phyloP scores from a whole-genome alignment of 2,888 invertebrate genomes.

The Drosophila paucipuncta region DNA sequence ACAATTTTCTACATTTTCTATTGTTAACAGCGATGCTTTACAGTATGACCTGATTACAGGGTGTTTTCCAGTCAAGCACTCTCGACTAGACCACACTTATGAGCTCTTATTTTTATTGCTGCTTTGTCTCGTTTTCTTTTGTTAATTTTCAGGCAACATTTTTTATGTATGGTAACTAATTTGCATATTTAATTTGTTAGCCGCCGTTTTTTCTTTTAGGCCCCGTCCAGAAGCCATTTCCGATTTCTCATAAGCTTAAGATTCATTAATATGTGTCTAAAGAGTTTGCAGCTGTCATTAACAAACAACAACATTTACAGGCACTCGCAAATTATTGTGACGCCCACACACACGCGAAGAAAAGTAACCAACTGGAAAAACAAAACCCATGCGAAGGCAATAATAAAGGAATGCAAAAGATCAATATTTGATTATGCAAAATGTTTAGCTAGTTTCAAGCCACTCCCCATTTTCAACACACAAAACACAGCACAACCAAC shows the following conservation, averaged over 20 bases:
- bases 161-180: constrained; percentile 43
- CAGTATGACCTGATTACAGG: not conserved
- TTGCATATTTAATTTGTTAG: constrained; percentile 71
- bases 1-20: not conserved
- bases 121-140: constrained; percentile 23
- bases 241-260: constrained; percentile 32
- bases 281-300: constrained; percentile 45
- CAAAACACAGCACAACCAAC: not conserved
- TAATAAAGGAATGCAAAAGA: constrained; percentile 47
- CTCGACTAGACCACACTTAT: constrained; percentile 4
- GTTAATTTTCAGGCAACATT: constrained; percentile 35
- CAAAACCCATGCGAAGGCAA: constrained; percentile 21
- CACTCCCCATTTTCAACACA: constrained; percentile 42
- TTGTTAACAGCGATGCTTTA: not conserved
- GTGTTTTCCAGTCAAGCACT: constrained; percentile 3
- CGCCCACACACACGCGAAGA: constrained; percentile 40
- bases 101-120: constrained; percentile 12
- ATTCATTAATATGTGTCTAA: constrained; percentile 48
- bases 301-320: constrained; percentile 31
- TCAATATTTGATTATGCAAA: constrained; percentile 68
- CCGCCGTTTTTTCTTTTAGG: constrained; percentile 23
- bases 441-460: constrained; percentile 40
- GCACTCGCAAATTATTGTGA: constrained; percentile 44
- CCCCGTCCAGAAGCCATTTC: constrained; percentile 39
- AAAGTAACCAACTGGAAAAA: not conserved